A percentile compares a stretch with the other conserved stretches of the same genome.
Conservation (phyloP, 1,140 invertebrate species). For the Fopius arisanus region DNA sequence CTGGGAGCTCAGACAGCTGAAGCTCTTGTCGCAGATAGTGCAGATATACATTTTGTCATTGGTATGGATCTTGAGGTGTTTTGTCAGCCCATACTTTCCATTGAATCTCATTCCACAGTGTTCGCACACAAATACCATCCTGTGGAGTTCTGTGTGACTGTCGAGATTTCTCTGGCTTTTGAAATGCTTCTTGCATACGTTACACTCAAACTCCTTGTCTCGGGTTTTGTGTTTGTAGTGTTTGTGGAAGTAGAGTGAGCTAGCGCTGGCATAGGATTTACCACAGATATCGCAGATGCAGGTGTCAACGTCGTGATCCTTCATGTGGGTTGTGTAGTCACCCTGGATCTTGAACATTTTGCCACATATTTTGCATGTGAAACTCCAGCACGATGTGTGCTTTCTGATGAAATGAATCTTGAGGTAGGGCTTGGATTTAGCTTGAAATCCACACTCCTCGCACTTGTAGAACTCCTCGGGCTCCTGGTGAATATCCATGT, state of each 20-base stretch:
- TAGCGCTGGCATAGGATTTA: slow-evolving; percentile 66
- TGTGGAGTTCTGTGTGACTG: slow-evolving; percentile 58
- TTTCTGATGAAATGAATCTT: slow-evolving; percentile 66
- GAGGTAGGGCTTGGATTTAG: slow-evolving; percentile 59
- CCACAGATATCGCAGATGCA: slow-evolving; percentile 67
- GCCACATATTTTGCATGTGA: slow-evolving; percentile 70
- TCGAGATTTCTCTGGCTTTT: slow-evolving; percentile 62
- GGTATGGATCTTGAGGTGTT: slow-evolving; percentile 71
- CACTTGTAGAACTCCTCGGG: slow-evolving; percentile 45
- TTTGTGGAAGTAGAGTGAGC: slow-evolving; percentile 55
- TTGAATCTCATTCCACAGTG: slow-evolving; percentile 70
- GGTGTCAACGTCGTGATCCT: slow-evolving; percentile 59
- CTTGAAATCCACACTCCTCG: slow-evolving; percentile 55
- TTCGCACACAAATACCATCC: slow-evolving; percentile 67
- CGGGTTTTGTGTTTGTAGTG: slow-evolving; percentile 64
- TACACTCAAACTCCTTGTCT: slow-evolving; percentile 62
- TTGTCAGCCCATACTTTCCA: slow-evolving; percentile 70
- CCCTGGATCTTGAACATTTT: slow-evolving; percentile 69
- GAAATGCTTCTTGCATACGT: slow-evolving; percentile 61
- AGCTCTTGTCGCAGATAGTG: slow-evolving; percentile 68
- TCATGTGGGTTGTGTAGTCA: slow-evolving; percentile 63
- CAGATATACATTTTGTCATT: slow-evolving; percentile 74
- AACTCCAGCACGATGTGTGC: slow-evolving; percentile 65
- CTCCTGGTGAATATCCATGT: slow-evolving; percentile 63
- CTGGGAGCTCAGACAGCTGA: slow-evolving; percentile 62